A percentile compares a stretch with the other conserved stretches of the same genome.
phyloP scores from a whole-genome alignment of 2,113 vertebrate species.

The Pithys albifrons region DNA sequence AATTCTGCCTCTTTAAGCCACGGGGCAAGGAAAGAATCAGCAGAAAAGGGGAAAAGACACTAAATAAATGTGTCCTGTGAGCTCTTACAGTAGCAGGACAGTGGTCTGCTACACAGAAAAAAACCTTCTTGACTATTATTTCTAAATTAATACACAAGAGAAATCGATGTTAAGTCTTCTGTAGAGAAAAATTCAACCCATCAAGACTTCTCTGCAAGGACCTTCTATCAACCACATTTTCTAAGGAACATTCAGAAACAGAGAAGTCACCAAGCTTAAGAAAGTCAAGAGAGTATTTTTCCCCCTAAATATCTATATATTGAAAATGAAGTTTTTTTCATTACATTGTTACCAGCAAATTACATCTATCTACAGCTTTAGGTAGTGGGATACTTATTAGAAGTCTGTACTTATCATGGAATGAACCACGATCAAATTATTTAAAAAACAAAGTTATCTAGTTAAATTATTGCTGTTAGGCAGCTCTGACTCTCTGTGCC shows the following conservation, averaged over 20 bases:
- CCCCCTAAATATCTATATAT: neutral
- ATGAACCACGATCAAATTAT: neutral
- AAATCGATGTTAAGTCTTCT: neutral
- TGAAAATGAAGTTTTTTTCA: neutral
- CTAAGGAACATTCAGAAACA: neutral
- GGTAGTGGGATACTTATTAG: neutral
- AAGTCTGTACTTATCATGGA: neutral
- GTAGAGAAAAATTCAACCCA: rapidly evolving
- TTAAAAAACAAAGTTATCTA: neutral
- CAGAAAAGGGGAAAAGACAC: neutral
- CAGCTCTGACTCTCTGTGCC: neutral
- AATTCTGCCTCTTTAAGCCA: neutral
- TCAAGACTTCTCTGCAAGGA: neutral
- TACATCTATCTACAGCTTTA: neutral
- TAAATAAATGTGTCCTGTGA: neutral
- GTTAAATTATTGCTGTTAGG: neutral
- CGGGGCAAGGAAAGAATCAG: neutral
- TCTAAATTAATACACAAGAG: neutral
- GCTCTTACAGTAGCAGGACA: neutral
- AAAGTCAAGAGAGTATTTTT: neutral
- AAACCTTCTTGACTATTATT: neutral
- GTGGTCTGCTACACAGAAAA: neutral
- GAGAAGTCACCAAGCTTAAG: neutral
- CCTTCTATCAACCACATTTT: neutral
- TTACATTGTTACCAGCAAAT: neutral